Conservation (phyloP, 2,888 invertebrate species). For the Dysmachus trigonus region DNA sequence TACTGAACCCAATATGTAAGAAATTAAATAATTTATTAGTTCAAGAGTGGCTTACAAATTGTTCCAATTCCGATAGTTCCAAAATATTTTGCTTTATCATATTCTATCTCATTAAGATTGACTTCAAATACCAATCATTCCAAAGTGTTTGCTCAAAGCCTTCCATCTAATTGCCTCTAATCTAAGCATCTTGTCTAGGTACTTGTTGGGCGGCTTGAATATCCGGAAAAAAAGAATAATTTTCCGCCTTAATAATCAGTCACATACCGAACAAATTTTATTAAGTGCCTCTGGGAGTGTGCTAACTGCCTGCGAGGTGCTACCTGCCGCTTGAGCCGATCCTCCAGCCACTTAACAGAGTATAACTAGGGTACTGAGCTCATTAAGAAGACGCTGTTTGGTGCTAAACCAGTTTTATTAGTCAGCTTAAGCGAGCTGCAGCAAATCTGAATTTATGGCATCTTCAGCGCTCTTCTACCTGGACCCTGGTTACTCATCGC, state of each 20-base stretch:
- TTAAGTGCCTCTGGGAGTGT: neutral
- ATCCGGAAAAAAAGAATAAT: neutral
- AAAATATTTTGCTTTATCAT: neutral
- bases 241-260: neutral
- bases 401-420: neutral
- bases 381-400: neutral
- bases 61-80: too few species aligned
- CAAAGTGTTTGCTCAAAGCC: too few species aligned
- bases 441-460: neutral
- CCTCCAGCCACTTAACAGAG: neutral
- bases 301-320: neutral
- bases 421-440: neutral
- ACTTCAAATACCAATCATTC: neutral
- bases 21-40: too few species aligned
- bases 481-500: neutral
- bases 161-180: neutral
- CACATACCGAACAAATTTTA: neutral
- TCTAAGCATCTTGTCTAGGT: neutral
- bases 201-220: neutral
- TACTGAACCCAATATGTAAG: too few species aligned
- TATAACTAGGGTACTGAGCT: neutral
- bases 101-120: too few species aligned
- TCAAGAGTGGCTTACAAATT: too few species aligned
- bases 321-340: neutral
- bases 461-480: neutral